Base-by-base conservation (phyloP, 2,888 invertebrate species). In the Nemoura dubitans region DNA sequence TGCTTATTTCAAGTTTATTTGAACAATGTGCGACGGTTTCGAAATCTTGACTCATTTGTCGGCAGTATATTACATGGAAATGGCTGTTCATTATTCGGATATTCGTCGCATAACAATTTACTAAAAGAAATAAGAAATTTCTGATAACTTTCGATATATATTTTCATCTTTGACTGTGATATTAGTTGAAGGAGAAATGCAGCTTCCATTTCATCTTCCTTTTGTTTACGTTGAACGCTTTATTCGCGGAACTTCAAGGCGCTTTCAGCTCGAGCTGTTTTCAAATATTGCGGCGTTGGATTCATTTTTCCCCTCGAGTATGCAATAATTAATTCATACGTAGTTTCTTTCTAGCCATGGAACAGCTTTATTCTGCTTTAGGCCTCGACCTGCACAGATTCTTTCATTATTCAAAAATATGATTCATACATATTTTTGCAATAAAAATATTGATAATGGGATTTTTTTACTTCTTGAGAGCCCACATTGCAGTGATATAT, bases 371-470 rank as follows among this genome's bases (percentile, higher is more conserved):
- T 59, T 7, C 59, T 59, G 59, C 59, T 21, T 59, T 7, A 59
- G 59, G 21, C 59, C 21, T 21, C 59, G 59, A 21, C 59, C 59
- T 59, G 21, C 59, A 59, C 10, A 59, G 59, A 59, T 59, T 59
- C 59, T 59, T 78, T 78, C 78, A 78, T 78, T 78, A 78, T 78
- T 78, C 78, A 78, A 28, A 78, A 78, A 78, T 78, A 78, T 78
- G 78, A 27, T 28, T 78, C 78, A 78, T 78, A 78, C 78, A 78
- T 78, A 78, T 78, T 78, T 78, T 78, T 28, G 78, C 78, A 78
- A 78, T 78, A 26, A 78, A 78, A 78, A 78, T 78, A 78, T 78
- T 78, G 78, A 78, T 78, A 78, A 78, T 78, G 78, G 78, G 26
- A 28, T 78, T 78, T 78, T 76, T 78, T 78, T 78, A 59, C 59